Conservation (phyloP, 2,113 vertebrate genomes). For the Osmerus eperlanus region DNA sequence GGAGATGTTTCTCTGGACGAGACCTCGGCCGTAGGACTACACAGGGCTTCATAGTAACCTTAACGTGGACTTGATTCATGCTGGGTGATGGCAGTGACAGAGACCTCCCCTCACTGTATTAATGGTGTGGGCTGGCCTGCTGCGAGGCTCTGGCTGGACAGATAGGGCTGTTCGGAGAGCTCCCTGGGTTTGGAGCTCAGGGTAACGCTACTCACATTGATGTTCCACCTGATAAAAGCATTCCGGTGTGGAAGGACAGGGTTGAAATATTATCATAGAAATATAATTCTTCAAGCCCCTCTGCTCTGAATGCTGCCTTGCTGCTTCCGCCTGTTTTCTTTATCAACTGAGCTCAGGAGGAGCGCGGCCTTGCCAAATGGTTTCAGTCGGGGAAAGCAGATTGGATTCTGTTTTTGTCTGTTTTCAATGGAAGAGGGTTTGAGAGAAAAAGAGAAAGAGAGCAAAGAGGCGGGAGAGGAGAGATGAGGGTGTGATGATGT, state of each 20-base stretch:
- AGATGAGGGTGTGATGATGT: constrained; percentile 52
- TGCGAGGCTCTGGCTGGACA: constrained; percentile 6
- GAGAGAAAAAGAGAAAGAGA: neutral
- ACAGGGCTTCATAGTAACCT: neutral
- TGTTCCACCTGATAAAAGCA: constrained; percentile 20
- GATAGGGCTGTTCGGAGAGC: neutral
- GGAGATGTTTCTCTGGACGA: neutral
- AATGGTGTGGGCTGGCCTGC: neutral
- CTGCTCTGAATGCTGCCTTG: neutral
- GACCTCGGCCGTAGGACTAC: neutral
- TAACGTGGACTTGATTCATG: neutral
- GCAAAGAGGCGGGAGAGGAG: constrained; percentile 33
- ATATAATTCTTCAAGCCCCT: constrained; percentile 14
- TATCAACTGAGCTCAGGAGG: neutral
- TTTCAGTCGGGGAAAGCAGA: too few species aligned
- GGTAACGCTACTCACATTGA: constrained; percentile 37
- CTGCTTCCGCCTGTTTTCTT: too few species aligned
- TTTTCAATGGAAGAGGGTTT: constrained; percentile 10
- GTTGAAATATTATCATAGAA: constrained; percentile 31
- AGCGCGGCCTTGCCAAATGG: too few species aligned
- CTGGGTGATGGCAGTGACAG: constrained; percentile 10
- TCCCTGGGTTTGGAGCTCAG: constrained; percentile 17
- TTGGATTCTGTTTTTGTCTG: too few species aligned
- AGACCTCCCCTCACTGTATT: neutral
- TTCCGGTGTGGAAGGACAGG: constrained; percentile 31